These are phyloP conservation scores for Anodontia alba DNA, from an alignment of 2,888 invertebrate genomes.

Conservation along the genomic window DNA sequence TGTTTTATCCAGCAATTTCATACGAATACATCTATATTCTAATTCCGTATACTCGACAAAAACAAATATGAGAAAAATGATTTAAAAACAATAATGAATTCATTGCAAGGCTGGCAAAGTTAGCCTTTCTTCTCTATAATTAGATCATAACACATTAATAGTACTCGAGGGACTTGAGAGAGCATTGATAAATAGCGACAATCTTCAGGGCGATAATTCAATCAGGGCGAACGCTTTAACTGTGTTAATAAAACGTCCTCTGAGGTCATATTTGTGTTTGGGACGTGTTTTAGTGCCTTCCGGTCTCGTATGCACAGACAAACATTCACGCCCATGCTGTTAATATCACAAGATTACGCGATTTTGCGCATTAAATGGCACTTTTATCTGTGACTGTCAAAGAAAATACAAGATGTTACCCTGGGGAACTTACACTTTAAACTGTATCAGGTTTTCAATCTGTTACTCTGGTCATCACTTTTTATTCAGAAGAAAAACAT, in stretches of 20 bases:
- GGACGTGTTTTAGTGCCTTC: slow-evolving; percentile 8
- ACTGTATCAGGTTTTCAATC: not conserved
- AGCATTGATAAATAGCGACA: not conserved
- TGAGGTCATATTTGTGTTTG: not conserved
- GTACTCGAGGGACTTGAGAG: not conserved
- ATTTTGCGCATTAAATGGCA: slow-evolving; percentile 34
- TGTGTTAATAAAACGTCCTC: not conserved
- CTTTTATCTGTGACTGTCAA: slow-evolving; percentile 29
- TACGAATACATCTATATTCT: no score
- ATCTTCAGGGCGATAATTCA: not conserved
- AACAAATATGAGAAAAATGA: no score
- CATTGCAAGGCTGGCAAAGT: no score
- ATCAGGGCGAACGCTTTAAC: not conserved
- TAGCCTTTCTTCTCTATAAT: not conserved
- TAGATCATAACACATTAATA: slow-evolving; percentile 2
- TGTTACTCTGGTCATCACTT: not conserved
- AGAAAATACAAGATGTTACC: slow-evolving; percentile 46
- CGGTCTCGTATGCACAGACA: slow-evolving; percentile 25
- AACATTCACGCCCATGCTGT: slow-evolving; percentile 33
- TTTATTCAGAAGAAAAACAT: no score
- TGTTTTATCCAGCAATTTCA: no score
- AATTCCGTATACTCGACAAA: no score
- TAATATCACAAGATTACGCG: slow-evolving; percentile 30
- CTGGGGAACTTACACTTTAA: not conserved
- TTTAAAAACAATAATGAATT: no score